phyloP scores from a whole-genome alignment of 2,113 vertebrate genomes.

The Gasterosteus aculeatus region DNA sequence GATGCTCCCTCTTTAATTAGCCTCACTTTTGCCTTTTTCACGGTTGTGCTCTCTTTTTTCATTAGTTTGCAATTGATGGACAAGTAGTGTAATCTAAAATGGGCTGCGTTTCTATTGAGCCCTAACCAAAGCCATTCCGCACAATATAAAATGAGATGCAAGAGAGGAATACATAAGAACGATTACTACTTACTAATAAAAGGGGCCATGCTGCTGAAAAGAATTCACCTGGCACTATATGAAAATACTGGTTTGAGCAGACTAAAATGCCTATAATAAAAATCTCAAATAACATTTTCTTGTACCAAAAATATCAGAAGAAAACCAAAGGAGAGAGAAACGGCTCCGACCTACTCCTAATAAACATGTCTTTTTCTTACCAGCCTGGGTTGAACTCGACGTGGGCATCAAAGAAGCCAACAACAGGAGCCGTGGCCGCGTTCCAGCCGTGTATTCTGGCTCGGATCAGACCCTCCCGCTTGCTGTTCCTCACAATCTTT shows the following conservation, averaged over 20 bases:
- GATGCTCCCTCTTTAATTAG: slow-evolving; percentile 50
- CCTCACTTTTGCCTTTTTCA: slow-evolving; percentile 5
- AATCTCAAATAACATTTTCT: slow-evolving; percentile 45
- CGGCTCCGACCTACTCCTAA: slow-evolving; percentile 16
- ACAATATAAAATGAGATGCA: slow-evolving; percentile 26
- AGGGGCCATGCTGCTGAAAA: slow-evolving; percentile 47
- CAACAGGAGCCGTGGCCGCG: slow-evolving; percentile 88
- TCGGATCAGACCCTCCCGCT: slow-evolving; percentile 94
- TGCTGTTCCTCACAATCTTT: slow-evolving; percentile 93
- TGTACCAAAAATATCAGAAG: slow-evolving; percentile 39
- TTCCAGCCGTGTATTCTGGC: slow-evolving; percentile 97
- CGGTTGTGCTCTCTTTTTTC: slow-evolving; percentile 15
- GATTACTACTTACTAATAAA: slow-evolving; percentile 58
- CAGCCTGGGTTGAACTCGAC: slow-evolving; percentile 97
- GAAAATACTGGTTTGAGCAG: slow-evolving; percentile 37
- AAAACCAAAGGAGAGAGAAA: slow-evolving; percentile 26
- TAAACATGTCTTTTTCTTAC: slow-evolving; percentile 81
- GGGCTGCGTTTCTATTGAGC: slow-evolving; percentile 31
- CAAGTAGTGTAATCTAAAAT: slow-evolving; percentile 37
- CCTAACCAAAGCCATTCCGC: slow-evolving; percentile 38
- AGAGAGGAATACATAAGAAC: slow-evolving; percentile 52
- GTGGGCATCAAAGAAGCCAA: slow-evolving; percentile 97
- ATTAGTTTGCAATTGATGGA: slow-evolving; percentile 9
- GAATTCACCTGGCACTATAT: slow-evolving; percentile 26
- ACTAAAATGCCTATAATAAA: slow-evolving; percentile 39